These are phyloP conservation scores for Turritopsis rubra DNA, from an alignment of 30 jellyfish, hydroid and myxozoan species.

Conservation along the genomic window DNA sequence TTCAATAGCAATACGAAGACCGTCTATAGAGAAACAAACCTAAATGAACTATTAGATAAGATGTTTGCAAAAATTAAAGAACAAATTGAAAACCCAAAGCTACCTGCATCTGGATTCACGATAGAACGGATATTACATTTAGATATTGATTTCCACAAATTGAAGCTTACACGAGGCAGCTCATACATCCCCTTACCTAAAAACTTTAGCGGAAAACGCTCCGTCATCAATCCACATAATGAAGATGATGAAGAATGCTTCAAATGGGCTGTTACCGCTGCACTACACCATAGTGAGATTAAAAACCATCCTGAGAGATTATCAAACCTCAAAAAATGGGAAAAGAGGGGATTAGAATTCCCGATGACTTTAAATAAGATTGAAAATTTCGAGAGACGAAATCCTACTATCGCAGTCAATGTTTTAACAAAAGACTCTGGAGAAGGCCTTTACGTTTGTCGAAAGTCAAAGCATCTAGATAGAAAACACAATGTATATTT, in stretches of 20 bases:
- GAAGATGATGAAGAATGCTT: no score
- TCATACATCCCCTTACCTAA: constrained; percentile 12
- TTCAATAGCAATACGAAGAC: no score
- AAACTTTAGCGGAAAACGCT: no score
- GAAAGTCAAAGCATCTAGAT: constrained; percentile 1
- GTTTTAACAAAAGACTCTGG: constrained; percentile 2
- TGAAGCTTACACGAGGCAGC: not conserved
- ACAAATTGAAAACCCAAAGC: constrained; percentile 5
- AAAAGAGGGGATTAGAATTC: no score
- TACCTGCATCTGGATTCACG: not conserved
- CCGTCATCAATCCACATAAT: no score
- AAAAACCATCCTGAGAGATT: no score
- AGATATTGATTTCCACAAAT: constrained; percentile 1
- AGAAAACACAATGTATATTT: constrained; percentile 6
- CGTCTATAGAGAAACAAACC: no score
- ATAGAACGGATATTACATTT: no score
- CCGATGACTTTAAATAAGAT: constrained; percentile 1
- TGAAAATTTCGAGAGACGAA: constrained; percentile 6
- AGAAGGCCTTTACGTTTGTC: constrained; percentile 8
- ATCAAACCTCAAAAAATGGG: no score
- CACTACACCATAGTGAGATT: no score
- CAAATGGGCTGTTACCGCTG: no score
- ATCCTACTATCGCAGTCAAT: constrained; percentile 5
- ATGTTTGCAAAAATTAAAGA: constrained; percentile 2
- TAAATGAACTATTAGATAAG: constrained; percentile 7